A percentile compares a stretch with the other conserved stretches of the same genome.
Evolutionary conservation across 2,113 vertebrate species (phyloP).

Genomic region (Halichoeres trimaculatus): DNA sequence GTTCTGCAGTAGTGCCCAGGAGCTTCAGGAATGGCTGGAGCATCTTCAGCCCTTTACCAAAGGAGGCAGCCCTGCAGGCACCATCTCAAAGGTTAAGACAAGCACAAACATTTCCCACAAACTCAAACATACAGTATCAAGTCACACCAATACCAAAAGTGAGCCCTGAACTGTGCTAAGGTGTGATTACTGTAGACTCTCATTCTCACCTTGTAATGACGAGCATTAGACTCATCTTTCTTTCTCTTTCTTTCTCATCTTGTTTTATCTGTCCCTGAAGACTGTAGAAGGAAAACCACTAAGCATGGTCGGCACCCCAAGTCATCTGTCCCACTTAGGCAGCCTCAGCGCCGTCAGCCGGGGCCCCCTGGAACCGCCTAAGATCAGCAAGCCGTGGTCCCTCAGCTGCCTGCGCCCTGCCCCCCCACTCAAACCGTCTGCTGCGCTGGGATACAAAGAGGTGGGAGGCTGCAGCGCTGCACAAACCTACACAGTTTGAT

Average conservation of each 20-base stretch:
- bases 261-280: conserved; percentile 41
- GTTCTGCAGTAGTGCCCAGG: conserved; percentile 88
- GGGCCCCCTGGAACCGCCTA: conserved; percentile 93
- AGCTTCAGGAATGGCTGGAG: conserved; percentile 95
- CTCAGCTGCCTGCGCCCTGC: conserved; percentile 97
- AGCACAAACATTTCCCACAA: not conserved
- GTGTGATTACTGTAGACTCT: conserved; percentile 35
- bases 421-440: conserved; percentile 95
- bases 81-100: conserved; percentile 81
- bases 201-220: conserved; percentile 3
- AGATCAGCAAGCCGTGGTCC: conserved; percentile 95
- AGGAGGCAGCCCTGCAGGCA: conserved; percentile 86
- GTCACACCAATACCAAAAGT: conserved; percentile 42
- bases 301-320: conserved; percentile 67
- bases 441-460: conserved; percentile 98
- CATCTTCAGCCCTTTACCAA: conserved; percentile 90
- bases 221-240: not conserved
- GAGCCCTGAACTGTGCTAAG: not conserved
- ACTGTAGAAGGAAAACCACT: conserved; percentile 71
- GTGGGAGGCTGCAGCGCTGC: conserved; percentile 77
- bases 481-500: conserved; percentile 16
- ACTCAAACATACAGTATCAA: not conserved
- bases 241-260: not conserved
- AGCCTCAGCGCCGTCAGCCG: conserved; percentile 85
- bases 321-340: conserved; percentile 84